Evolutionary conservation across 2,888 invertebrate species (phyloP), one percentile per base, ranked within the genome.

Genomic region (Philaethria dido): DNA sequence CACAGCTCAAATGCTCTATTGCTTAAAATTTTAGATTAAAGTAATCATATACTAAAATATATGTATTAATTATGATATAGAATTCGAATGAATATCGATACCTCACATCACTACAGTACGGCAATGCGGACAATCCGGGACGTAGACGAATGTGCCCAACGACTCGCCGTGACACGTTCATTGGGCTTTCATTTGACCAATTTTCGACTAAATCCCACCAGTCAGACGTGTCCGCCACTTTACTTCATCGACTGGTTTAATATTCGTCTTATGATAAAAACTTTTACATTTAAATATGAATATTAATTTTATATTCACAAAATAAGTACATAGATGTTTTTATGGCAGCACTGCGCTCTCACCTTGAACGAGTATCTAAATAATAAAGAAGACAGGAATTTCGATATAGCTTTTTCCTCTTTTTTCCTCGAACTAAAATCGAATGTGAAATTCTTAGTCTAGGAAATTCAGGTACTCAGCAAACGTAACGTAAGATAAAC

Each of bases 161-260:
- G 86, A 87, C 79, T 86, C 86, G 80, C 82, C 81, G 86, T 89
- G 91, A 90, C 91, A 88, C 89, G 88, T 90, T 88, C 91, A 91
- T 90, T 89, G 91, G 88, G 91, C 89, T 88, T 90, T 91, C 90
- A 89, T 92, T 92, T 89, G 89, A 88, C 85, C 89, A 89, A 92
- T 90, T 91, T 89, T 89, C 89, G 86, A 84, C 86, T 85, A 89
- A 90, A 89, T 87, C 88, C 86, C 82, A 79, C 86, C 88, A 86
- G 88, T 89, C 86, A 87, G 84, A 84, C 78, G 79, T 79, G 74
- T 75, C 74, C 73, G 78, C 72, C 82, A 86, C 83, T 84, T 81
- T 80, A 77, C 75, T 83, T 80, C 80, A 84, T 87, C 79, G 78
- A 75, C 80, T 78, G 80, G 80, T 83, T 18, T 83, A 84, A 86